Base-by-base conservation (phyloP, 1,140 invertebrate species). In the Coboldia fuscipes region DNA sequence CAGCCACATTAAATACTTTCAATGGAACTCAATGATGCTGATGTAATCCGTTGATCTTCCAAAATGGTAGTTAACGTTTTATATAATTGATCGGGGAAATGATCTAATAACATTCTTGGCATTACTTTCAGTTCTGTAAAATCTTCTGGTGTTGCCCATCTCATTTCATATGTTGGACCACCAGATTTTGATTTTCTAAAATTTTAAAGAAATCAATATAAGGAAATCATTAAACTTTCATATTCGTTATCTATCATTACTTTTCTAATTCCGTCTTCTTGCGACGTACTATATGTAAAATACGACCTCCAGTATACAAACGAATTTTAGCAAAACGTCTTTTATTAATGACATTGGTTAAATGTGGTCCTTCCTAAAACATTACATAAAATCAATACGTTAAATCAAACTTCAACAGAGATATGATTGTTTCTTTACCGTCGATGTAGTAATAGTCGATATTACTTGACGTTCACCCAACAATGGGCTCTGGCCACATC, bases 31-130 rank as follows among this genome's bases (percentile, higher is more conserved):
- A n/a, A n/a, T n/a, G n/a, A n/a, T n/a, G n/a, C n/a, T n/a, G n/a
- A n/a, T n/a, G n/a, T n/a, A n/a, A n/a, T n/a, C n/a, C n/a, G n/a
- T 27, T 34, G 33, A 40, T 71, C 68, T 21, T 61, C 54, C 9
- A 76, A 41, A 20, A 78, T 58, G 2, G 63, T 69, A 17, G 65
- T 58, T 36, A 79, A 51, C n/a, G 69, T 70, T 38, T 64, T 58
- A 36, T 72, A 63, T 14, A 80, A 60, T 45, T 73, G 75, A 45
- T 77, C 68, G 7, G 75, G 75, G 15, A 80, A 50, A 43, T 80
- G 75, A 50, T 80, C 75, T 2, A 77, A 51, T 2, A 78, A 42
- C 75, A 80, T 80, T 12, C 72, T 59, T 13, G 75, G 75, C 74
- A 77, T 76, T 15, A 78, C 70, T 40, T 68, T 58, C 15, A 80